Conservation (phyloP, 2,888 invertebrate species). For the Agapostemon virescens region DNA sequence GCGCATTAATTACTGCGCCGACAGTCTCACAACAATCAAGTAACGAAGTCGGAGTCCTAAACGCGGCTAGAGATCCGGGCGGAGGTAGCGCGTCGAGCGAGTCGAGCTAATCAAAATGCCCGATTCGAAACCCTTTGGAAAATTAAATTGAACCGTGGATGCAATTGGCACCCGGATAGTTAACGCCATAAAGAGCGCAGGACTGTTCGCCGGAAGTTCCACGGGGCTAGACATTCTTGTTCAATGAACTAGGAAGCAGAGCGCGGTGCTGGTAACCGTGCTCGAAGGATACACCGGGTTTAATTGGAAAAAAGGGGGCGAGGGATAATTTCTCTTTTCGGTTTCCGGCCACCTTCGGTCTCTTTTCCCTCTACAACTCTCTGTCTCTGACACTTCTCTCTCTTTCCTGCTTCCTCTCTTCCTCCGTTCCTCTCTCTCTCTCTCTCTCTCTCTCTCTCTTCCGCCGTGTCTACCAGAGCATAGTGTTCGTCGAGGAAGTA, state of each 20-base stretch:
- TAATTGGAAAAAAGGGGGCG: constrained; percentile 69
- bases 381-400: background rate
- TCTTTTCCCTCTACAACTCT: constrained; percentile 15
- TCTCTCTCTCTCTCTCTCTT: background rate
- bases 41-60: background rate
- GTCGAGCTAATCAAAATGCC: constrained; percentile 4
- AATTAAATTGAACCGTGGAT: constrained; percentile 29
- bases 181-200: constrained; percentile 28
- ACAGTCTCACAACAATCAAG: background rate
- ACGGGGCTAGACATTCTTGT: constrained; percentile 29
- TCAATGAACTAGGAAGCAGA: constrained; percentile 17
- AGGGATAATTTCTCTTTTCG: constrained; percentile 67
- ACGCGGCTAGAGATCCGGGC: background rate
- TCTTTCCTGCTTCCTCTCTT: background rate
- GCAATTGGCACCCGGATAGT: constrained; percentile 22
- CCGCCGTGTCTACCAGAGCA: constrained; percentile 51
- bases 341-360: constrained; percentile 32
- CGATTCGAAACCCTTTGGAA: background rate
- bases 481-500: constrained; percentile 72
- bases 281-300: constrained; percentile 41
- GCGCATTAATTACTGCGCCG: background rate
- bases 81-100: too few species aligned
- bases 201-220: background rate
- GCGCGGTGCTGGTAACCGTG: constrained; percentile 10
- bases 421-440: background rate